Conservation (phyloP, 2,888 invertebrate genomes). For the Idaea biselata region DNA sequence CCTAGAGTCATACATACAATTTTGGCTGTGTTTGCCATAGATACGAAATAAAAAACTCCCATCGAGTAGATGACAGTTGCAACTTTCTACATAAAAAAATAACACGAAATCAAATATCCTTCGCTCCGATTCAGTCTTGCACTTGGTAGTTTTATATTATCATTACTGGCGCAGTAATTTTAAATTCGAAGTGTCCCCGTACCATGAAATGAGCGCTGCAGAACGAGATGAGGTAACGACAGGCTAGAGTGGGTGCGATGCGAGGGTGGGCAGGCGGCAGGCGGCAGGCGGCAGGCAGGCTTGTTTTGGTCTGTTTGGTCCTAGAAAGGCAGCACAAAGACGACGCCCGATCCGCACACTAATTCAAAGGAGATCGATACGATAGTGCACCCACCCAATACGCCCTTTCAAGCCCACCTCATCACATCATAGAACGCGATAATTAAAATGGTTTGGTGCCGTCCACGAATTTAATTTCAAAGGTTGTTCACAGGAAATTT, state of each 20-base stretch:
- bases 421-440: constrained; percentile 54
- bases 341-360: constrained; percentile 78
- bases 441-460: constrained; percentile 62
- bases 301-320: constrained; percentile 81
- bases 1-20: too few relatives aligned
- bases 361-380: constrained; percentile 80
- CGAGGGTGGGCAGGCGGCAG: constrained; percentile 43
- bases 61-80: too few relatives aligned
- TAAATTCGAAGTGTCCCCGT: constrained; percentile 48
- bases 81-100: neutral
- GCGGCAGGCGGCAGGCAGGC: constrained; percentile 46
- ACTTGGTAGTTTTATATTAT: constrained; percentile 18
- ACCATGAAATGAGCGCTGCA: constrained; percentile 50
- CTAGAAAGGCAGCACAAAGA: constrained; percentile 77
- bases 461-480: neutral
- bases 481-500: neutral
- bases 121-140: neutral
- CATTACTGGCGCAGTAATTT: constrained; percentile 30
- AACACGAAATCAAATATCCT: neutral
- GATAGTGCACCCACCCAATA: constrained; percentile 74
- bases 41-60: too few relatives aligned
- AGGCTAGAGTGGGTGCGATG: constrained; percentile 47
- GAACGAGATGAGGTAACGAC: constrained; percentile 57
- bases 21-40: too few relatives aligned
- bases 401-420: constrained; percentile 70